Conservation (phyloP, 2,797 vertebrate genomes). For the Spondyliosoma cantharus region DNA sequence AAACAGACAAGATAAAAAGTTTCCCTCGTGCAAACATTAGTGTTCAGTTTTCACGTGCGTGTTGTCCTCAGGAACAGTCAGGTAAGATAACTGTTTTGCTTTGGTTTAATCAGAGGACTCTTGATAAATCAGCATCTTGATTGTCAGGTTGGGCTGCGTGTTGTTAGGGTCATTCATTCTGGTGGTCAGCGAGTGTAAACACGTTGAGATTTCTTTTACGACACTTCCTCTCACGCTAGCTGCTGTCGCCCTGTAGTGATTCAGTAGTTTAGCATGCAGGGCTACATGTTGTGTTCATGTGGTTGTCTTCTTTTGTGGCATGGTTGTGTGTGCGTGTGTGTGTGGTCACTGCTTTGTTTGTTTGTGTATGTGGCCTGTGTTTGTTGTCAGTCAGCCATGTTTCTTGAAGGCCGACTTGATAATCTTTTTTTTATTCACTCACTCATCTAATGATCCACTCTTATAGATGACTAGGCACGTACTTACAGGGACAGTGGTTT, state of each 20-base stretch:
- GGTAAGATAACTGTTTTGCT: conserved; percentile 16
- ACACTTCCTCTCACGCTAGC: conserved; percentile 1
- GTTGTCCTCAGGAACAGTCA: conserved; percentile 5
- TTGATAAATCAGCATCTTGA: conserved; percentile 20
- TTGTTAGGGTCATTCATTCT: conserved; percentile 25
- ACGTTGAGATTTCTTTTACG: conserved; percentile 3
- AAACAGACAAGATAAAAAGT: neutral
- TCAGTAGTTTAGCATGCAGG: conserved; percentile 11
- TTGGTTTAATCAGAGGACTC: conserved; percentile 8
- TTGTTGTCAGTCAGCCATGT: conserved; percentile 38
- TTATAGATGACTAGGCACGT: conserved; percentile 2
- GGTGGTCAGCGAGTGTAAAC: conserved; percentile 23
- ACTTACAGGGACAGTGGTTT: conserved; percentile 2
- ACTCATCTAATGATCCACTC: conserved; percentile 11
- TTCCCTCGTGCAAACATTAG: neutral
- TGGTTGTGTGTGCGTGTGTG: conserved; percentile 71
- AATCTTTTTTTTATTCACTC: neutral
- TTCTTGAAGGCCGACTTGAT: conserved; percentile 20
- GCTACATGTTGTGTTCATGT: conserved; percentile 63
- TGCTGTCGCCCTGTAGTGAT: conserved; percentile 9
- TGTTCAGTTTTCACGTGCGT: neutral
- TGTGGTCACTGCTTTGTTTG: conserved; percentile 62
- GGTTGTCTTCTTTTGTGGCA: conserved; percentile 66
- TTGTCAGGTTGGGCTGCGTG: conserved; percentile 8
- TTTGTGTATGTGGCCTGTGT: conserved; percentile 65